A percentile compares a stretch with the other conserved stretches of the same genome.
Evolutionary conservation across 2,797 vertebrate species (phyloP).

Genomic region (Chelonia mydas): DNA sequence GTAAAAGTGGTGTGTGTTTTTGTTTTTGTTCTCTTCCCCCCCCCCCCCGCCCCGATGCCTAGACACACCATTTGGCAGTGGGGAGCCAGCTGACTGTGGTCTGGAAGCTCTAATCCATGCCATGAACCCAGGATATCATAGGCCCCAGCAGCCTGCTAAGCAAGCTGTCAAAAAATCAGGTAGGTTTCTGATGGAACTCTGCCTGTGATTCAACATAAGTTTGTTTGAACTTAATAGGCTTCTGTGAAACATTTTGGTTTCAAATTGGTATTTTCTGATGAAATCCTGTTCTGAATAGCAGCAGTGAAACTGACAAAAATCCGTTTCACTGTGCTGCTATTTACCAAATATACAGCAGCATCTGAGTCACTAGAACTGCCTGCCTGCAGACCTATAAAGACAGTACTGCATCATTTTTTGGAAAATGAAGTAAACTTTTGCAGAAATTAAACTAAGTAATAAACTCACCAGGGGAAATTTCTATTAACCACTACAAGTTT

Average conservation of each 20-base stretch:
- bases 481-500: conserved; percentile 35
- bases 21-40: too few relatives aligned
- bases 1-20: background rate
- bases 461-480: conserved; percentile 12
- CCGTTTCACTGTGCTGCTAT: background rate
- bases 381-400: background rate
- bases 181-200: background rate
- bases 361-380: background rate
- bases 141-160: background rate
- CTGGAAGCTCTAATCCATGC: background rate
- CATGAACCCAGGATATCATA: background rate
- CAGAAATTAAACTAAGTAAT: background rate
- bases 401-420: background rate
- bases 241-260: background rate
- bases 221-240: background rate
- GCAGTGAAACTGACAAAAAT: background rate
- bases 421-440: background rate
- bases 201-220: background rate
- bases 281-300: background rate
- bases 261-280: background rate
- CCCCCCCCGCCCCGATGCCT: background rate
- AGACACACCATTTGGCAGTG: background rate
- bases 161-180: background rate
- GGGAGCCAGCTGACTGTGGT: background rate
- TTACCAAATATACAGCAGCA: background rate